Evolutionary conservation across 2,797 vertebrate genomes (phyloP).

Genomic region (Apodemus agrarius): DNA sequence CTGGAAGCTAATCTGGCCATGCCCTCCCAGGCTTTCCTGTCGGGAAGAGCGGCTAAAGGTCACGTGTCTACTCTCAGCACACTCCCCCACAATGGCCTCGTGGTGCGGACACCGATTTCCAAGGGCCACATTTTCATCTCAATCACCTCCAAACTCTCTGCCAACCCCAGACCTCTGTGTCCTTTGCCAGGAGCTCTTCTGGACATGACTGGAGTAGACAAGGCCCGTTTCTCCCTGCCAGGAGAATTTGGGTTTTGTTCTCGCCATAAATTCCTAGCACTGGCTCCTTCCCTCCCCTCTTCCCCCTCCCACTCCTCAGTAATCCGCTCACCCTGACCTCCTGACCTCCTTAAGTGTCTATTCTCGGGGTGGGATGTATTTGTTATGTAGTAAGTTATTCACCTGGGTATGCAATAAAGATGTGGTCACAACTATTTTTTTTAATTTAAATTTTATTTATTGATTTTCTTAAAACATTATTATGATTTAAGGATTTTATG

Average conservation of each 20-base stretch:
- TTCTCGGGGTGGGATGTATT: neutral
- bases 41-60: neutral
- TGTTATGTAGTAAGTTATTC: constrained; percentile 51
- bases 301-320: neutral
- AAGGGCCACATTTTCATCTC: neutral
- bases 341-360: neutral
- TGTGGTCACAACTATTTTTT: neutral
- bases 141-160: neutral
- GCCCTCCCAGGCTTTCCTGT: neutral
- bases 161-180: fast-evolving
- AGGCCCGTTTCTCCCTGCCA: neutral
- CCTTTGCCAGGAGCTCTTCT: neutral
- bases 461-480: neutral
- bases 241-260: neutral
- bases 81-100: neutral
- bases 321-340: neutral
- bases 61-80: neutral
- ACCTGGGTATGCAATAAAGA: constrained; percentile 60
- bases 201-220: neutral
- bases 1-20: constrained; percentile 41
- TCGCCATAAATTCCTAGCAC: neutral
- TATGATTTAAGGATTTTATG: neutral
- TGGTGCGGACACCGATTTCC: neutral
- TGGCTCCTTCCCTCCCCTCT: no score
- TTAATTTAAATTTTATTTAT: neutral